Evolutionary conservation across 1,140 invertebrate species (phyloP).

Genomic region (Drosophila bifasciata): DNA sequence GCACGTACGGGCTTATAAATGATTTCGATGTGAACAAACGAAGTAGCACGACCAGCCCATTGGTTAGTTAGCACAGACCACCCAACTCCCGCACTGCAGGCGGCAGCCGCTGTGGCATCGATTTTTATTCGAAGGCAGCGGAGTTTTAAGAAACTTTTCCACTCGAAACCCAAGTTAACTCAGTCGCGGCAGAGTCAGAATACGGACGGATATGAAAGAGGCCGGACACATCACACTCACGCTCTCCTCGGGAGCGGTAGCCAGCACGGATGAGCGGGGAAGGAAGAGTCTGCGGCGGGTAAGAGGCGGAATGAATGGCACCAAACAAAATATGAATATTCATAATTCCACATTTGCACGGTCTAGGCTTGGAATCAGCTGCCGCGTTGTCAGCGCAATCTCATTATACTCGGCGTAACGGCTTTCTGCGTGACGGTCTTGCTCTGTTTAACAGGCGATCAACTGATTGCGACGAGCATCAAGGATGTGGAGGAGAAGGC

Average conservation of each 20-base stretch:
- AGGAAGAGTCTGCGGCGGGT: constrained; percentile 76
- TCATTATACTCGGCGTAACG: constrained; percentile 86
- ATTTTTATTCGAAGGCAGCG: constrained; percentile 48
- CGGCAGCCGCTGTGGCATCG: constrained; percentile 30
- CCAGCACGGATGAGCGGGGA: constrained; percentile 44
- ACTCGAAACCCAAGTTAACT: constrained; percentile 4
- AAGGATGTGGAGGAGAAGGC: constrained; percentile 35
- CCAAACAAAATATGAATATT: constrained; percentile 6
- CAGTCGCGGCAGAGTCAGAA: neutral
- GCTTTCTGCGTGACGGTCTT: constrained; percentile 67
- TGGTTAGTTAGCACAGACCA: constrained; percentile 29
- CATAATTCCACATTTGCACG: constrained; percentile 36
- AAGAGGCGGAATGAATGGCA: constrained; percentile 14
- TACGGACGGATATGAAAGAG: constrained; percentile 52
- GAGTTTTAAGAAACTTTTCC: constrained; percentile 30
- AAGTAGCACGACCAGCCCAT: constrained; percentile 14
- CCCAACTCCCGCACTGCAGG: neutral
- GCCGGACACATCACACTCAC: constrained; percentile 74
- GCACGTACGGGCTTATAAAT: constrained; percentile 2
- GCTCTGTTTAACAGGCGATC: constrained; percentile 68
- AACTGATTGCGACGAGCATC: constrained; percentile 46
- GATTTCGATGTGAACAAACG: constrained; percentile 8
- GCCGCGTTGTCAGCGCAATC: constrained; percentile 91
- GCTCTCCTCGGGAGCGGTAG: constrained; percentile 39
- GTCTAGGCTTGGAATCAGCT: constrained; percentile 92